Base-by-base conservation (phyloP, 1,140 invertebrate genomes). In the Holcopasites calliopsidis region DNA sequence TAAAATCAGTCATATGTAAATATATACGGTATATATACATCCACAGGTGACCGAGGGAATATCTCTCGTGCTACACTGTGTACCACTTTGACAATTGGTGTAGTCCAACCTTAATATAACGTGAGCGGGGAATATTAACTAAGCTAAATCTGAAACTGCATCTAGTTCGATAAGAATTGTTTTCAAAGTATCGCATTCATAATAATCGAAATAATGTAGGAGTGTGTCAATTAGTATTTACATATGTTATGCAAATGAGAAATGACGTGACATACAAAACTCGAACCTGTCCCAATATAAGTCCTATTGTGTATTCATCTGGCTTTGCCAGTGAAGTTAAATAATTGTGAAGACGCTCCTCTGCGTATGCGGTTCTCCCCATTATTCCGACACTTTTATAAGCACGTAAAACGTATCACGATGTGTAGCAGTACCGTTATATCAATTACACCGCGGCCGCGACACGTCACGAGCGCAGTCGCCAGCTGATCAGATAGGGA, bases 211-310 rank as follows among this genome's bases (percentile, higher is more conserved):
- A 62, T 50, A 40, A 42, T 31, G 16, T 33, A 4, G 7, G 38
- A 16, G 0, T 2, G 26, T 16, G n/a, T 50, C 38, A 28, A 66
- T 66, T 58, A 31, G 47, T 13, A 58, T 35, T 73, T 58, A 64
- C 66, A 83, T 79, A 81, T 84, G 73, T 64, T 78, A 61, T 31
- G 21, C 16, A 5, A 23, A 11, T 50, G 33, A 10, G 31, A 47
- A 21, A 44, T 61, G 68, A 74, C 4, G 40, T 23, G 38, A 78
- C 33, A 77, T 61, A 74, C 28, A 72, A 72, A 77, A 77, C 57
- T 75, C 86, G 84, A 91, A 95, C 94, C 92, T 95, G 94, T 79
- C 94, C 94, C 69, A 95, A 89, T 88, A 95, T 94, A 82, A 95
- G 89, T 47, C 94, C 94, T 54, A 94, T 92, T n/a, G 92, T 93